Evolutionary conservation across 2,888 invertebrate genomes (phyloP), one percentile per base, ranked within the genome.

Genomic region (Bibio marci): DNA sequence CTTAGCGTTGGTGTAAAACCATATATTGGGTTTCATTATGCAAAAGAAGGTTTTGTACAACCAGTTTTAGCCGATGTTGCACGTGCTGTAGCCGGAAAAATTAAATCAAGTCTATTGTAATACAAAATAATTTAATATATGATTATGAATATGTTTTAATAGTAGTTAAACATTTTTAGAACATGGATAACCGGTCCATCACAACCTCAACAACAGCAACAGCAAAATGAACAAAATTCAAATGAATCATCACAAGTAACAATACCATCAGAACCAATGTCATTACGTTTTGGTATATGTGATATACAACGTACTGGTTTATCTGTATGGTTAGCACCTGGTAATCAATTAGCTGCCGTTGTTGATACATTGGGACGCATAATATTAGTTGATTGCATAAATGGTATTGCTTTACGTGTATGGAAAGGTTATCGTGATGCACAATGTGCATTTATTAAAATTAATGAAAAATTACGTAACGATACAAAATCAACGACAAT

Each of bases 351-450:
- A 4, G 85, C 85, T 1, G 85, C 80, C 1, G 68, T 88, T 31
- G 72, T 81, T 0, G 97, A 97, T 60, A 76, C 75, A 48, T 71
- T 87, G 52, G 94, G 94, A 19, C 71, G 97, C 41, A 82, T 97
- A 1, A 72, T 82, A 32, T 65, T 98, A 13, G 62, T 97, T 26
- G 92, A 97, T 60, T 75, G 85, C 12, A 69, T 69, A 35, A 72
- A 72, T 46, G 88, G 91, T 2, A 69, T 81, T 38, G 75, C 83
- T 18, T 63, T 92, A 30, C 70, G 88, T 38, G 76, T 94, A 54
- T 91, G 92, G 72, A 95, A 95, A 66, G 95, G 97, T 4, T 97
- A 91, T 58, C 70, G 95, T 37, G 90, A 95, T 56, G 94, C 95
- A 0, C 86, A 95, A 56, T 87, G 91, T 56, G 88, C 86, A 3